Conservation (phyloP, 2,797 vertebrate species). For the Cynopterus sphinx region DNA sequence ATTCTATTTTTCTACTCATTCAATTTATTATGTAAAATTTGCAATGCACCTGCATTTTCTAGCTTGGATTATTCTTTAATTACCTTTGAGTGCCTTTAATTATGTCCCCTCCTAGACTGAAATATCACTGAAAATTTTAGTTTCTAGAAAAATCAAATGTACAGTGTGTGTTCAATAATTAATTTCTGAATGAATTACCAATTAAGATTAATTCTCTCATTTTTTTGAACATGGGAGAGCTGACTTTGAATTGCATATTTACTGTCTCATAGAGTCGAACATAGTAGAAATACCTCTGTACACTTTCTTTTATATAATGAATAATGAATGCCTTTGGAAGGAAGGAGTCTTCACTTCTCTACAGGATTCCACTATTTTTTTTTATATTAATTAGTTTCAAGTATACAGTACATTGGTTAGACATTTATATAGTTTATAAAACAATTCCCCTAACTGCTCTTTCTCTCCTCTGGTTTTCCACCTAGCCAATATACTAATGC, state of each 20-base stretch:
- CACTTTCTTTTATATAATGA: neutral
- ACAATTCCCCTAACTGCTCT: no score
- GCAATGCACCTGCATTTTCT: neutral
- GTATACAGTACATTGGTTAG: no score
- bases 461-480: no score
- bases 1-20: neutral
- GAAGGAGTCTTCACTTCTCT: neutral
- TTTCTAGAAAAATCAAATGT: slow-evolving; percentile 28
- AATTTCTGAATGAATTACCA: slow-evolving; percentile 2
- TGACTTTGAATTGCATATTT: neutral
- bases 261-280: neutral
- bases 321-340: neutral
- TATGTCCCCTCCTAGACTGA: neutral
- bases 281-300: neutral
- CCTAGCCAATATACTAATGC: no score
- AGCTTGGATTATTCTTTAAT: neutral
- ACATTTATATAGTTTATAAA: no score
- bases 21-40: slow-evolving; percentile 17
- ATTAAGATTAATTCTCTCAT: slow-evolving; percentile 10
- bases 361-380: neutral
- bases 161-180: neutral
- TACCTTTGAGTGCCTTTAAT: neutral
- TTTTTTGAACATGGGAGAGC: neutral
- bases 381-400: no score
- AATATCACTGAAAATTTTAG: slow-evolving; percentile 18